phyloP scores from a whole-genome alignment of 2,113 vertebrate species.

The Malurus cyaneus region DNA sequence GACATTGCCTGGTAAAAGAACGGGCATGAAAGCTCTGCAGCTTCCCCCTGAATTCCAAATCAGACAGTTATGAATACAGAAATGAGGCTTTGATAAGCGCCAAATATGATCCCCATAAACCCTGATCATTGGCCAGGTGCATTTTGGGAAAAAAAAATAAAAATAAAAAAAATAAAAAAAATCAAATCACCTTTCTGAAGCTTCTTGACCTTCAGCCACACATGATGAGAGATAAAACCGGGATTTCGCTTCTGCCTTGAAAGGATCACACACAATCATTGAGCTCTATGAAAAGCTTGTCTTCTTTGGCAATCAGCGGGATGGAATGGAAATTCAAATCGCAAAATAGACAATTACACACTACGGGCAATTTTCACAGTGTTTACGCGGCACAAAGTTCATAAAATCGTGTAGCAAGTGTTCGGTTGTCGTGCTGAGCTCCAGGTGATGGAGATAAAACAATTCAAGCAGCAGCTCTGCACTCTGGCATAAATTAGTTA shows the following conservation, averaged over 20 bases:
- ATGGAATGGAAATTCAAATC: not conserved
- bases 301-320: not conserved
- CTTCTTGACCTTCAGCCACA: not conserved
- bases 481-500: not conserved
- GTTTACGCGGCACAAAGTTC: not conserved
- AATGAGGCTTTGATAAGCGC: not conserved
- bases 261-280: not conserved
- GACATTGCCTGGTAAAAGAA: not conserved
- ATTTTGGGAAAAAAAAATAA: not conserved
- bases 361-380: not conserved
- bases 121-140: not conserved
- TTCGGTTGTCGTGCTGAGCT: not conserved
- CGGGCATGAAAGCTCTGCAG: not conserved
- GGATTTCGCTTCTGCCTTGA: not conserved
- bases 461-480: not conserved
- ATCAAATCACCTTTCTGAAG: not conserved
- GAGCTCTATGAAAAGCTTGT: not conserved
- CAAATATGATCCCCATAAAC: not conserved
- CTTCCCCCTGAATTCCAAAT: not conserved
- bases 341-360: conserved; percentile 6
- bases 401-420: not conserved
- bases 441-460: conserved; percentile 12
- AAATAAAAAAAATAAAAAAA: too few species aligned
- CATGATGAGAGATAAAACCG: not conserved
- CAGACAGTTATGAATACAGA: not conserved